Conservation (phyloP, 2,888 invertebrate species). For the Thereva unica region DNA sequence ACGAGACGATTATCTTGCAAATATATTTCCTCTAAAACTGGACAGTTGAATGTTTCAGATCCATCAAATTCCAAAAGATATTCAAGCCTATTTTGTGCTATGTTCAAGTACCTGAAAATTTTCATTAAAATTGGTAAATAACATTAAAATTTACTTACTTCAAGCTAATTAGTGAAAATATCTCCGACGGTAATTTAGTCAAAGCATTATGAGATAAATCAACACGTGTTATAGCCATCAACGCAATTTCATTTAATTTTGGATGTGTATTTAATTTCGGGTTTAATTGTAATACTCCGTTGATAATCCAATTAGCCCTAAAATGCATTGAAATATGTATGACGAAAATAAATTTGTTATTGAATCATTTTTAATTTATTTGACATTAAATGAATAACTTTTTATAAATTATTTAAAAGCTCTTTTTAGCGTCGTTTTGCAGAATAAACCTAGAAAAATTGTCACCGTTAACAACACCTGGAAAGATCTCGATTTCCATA, state of each 20-base stretch:
- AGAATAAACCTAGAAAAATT: no score
- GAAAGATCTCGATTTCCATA: no score
- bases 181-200: constrained; percentile 73
- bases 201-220: constrained; percentile 92
- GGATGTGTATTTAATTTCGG: constrained; percentile 75
- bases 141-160: constrained; percentile 56
- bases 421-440: no score
- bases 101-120: constrained; percentile 70
- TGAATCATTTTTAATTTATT: no score
- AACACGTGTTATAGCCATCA: constrained; percentile 90
- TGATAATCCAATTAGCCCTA: constrained; percentile 78
- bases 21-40: constrained; percentile 86
- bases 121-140: not conserved
- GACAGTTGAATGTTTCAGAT: constrained; percentile 64
- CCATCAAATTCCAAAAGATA: constrained; percentile 42
- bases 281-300: constrained; percentile 84
- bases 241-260: constrained; percentile 67
- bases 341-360: no score
- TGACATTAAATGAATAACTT: no score
- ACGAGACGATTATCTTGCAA: constrained; percentile 91
- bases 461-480: no score
- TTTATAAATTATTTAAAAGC: no score
- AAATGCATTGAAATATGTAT: not conserved
- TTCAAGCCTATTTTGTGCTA: constrained; percentile 87
- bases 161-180: constrained; percentile 83